Percentiles rank a stretch among this genome's conserved stretches.
Conservation (phyloP, 2,888 invertebrate species). For the Drosophila falleni region DNA sequence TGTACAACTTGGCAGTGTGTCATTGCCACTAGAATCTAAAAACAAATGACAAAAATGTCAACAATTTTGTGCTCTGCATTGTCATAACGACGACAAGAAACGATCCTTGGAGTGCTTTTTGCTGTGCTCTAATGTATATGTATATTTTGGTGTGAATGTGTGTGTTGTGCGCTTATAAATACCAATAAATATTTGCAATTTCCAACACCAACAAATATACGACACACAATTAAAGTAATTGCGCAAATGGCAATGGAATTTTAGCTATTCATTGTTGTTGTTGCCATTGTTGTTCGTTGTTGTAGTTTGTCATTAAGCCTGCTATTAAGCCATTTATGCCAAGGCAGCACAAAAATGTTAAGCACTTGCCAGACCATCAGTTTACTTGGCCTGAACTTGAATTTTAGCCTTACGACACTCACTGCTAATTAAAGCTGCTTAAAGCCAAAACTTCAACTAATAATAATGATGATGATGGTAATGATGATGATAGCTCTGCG, state of each 20-base stretch:
- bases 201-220: conserved; percentile 55
- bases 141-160: not conserved
- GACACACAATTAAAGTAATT: conserved; percentile 73
- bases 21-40: conserved; percentile 78
- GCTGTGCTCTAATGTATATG: conserved; percentile 18
- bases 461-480: conserved; percentile 26
- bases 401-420: conserved; percentile 35
- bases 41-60: conserved; percentile 77
- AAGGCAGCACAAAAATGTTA: conserved; percentile 72
- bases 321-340: conserved; percentile 79
- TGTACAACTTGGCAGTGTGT: conserved; percentile 61
- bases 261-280: conserved; percentile 15
- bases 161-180: conserved; percentile 49
- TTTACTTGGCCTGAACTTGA: conserved; percentile 49
- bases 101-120: conserved; percentile 46
- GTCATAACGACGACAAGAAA: conserved; percentile 62
- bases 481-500: conserved; percentile 35
- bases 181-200: conserved; percentile 68
- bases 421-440: conserved; percentile 71
- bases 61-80: conserved; percentile 69
- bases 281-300: conserved; percentile 14
- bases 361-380: conserved; percentile 49
- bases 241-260: conserved; percentile 62
- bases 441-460: conserved; percentile 45
- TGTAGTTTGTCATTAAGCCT: conserved; percentile 61